Base-by-base conservation (phyloP, 2,797 vertebrate species). In the Microctenopoma stevenorrisi region DNA sequence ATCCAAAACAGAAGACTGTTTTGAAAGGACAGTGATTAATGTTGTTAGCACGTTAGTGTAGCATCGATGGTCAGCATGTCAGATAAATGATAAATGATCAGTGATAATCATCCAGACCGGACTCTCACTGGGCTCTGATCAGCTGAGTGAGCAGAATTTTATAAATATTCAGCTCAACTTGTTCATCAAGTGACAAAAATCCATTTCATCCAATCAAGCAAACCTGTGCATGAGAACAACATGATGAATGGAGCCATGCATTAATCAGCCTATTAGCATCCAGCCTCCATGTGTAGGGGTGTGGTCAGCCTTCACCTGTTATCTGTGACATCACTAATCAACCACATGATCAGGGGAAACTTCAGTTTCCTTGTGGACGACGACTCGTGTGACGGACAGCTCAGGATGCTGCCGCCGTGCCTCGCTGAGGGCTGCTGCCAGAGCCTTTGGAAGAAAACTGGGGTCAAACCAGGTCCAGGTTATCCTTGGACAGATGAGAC, bases 291-390 rank as follows among this genome's bases (percentile, higher is more conserved):
- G 59, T 49, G 40, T 37, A 13, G 13, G 33, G 50, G 49, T 0
- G 2, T n/a, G 30, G 28, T 22, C 46, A 42, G 54, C 44, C 33
- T 13, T 11, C 51, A 42, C 22, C 55, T 37, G 72, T 91, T 92
- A 93, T 91, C 91, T 92, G 84, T 77, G 73, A 85, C 66, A 72
- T 83, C 74, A 83, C 87, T 87, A 89, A 77, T 91, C 78, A 25
- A 65, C 61, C 65, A 85, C 50, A 66, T 76, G 73, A 81, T 96
- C 95, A 78, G 96, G 94, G 25, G 95, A 92, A 3, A 98, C 94
- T 89, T 98, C 96, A 0, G 96, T 98, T 91, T 97, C 96, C 93
- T 98, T 97, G 81, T 97, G 96, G 86, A 98, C 95, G 3, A 98
- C 96, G 40, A 98, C 96, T 78, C 95, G 96, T 68, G 97, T 98